Conservation (phyloP, 37 sponge, comb jelly and placozoan genomes). For the Halisarca cf. caerulea region DNA sequence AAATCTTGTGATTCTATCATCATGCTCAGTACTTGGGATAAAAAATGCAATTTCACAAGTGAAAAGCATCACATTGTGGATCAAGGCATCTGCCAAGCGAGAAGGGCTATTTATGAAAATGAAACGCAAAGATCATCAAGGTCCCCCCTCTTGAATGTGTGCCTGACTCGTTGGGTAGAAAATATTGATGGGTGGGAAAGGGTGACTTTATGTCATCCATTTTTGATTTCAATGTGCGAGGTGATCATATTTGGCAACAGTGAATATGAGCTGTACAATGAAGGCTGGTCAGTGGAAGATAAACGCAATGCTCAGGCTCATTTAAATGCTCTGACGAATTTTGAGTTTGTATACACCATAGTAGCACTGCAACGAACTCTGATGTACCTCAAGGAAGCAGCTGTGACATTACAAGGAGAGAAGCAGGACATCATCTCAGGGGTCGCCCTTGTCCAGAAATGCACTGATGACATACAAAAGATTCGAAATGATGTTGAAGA, state of each 20-base stretch:
- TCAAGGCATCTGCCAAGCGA: slow-evolving; percentile 51
- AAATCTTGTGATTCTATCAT: slow-evolving; percentile 48
- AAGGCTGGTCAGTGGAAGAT: slow-evolving; percentile 47
- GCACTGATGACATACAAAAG: neutral
- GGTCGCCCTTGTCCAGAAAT: slow-evolving; percentile 22
- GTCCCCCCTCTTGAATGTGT: slow-evolving; percentile 49
- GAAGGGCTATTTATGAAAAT: slow-evolving; percentile 35
- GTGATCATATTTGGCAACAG: slow-evolving; percentile 51
- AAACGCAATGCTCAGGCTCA: slow-evolving; percentile 53
- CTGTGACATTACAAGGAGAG: slow-evolving; percentile 46
- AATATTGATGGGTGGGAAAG: slow-evolving; percentile 68
- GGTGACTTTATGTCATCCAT: slow-evolving; percentile 45
- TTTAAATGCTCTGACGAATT: slow-evolving; percentile 40
- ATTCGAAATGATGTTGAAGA: slow-evolving; percentile 40
- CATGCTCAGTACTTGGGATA: slow-evolving; percentile 34
- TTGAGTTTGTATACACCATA: slow-evolving; percentile 59
- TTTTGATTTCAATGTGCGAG: slow-evolving; percentile 56
- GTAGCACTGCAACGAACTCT: slow-evolving; percentile 41
- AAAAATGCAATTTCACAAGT: slow-evolving; percentile 44
- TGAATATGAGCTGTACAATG: slow-evolving; percentile 47
- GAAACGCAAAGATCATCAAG: slow-evolving; percentile 18
- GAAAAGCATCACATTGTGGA: slow-evolving; percentile 51
- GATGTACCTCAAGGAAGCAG: slow-evolving; percentile 57
- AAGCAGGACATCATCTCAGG: slow-evolving; percentile 53
- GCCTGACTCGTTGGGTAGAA: slow-evolving; percentile 67